Conservation (phyloP, 2,113 vertebrate genomes). For the Malurus cyaneus region DNA sequence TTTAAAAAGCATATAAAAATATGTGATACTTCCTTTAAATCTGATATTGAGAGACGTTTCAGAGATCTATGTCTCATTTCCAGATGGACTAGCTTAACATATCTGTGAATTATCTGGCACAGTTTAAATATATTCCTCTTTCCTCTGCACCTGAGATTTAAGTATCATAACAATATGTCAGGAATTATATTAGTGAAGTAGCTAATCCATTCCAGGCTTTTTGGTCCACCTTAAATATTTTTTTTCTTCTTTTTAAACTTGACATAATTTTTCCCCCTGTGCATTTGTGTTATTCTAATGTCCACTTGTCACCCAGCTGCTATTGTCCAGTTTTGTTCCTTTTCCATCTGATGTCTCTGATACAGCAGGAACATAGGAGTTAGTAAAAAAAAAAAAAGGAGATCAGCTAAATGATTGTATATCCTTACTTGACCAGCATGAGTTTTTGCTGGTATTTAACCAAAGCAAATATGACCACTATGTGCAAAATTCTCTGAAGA, state of each 20-base stretch:
- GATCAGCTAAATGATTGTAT: not conserved
- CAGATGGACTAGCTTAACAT: not conserved
- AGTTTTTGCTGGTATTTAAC: not conserved
- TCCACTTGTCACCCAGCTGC: not conserved
- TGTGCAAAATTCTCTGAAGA: not conserved
- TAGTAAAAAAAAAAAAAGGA: not conserved
- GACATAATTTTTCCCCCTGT: not conserved
- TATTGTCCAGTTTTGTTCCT: not conserved
- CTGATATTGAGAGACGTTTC: not conserved
- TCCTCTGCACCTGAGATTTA: not conserved
- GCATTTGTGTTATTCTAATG: not conserved
- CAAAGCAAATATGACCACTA: not conserved
- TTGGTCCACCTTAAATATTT: not conserved
- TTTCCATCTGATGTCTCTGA: not conserved
- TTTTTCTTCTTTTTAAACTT: not conserved
- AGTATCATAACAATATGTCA: not conserved
- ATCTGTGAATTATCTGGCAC: not conserved
- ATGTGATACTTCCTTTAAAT: not conserved
- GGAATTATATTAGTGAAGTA: not conserved
- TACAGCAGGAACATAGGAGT: not conserved
- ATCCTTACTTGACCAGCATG: accelerated
- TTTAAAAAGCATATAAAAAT: not conserved
- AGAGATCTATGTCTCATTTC: not conserved
- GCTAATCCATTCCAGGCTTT: not conserved
- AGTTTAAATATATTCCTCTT: not conserved